Evolutionary conservation across 2,113 vertebrate species (phyloP).

Genomic region (Elanoides forficatus): DNA sequence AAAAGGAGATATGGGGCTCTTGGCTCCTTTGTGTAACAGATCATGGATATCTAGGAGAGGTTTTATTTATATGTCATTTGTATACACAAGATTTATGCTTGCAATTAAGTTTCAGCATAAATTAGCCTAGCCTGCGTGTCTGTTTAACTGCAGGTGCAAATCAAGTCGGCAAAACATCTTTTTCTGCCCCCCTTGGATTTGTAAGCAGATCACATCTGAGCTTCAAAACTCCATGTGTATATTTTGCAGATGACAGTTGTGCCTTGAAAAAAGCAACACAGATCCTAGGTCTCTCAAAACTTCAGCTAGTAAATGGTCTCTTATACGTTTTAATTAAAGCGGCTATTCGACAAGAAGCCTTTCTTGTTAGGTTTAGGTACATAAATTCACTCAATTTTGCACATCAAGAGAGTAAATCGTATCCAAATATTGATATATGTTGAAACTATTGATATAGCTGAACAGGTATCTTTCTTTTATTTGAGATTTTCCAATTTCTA

Average conservation of each 20-base stretch:
- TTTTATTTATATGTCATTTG: slow-evolving; percentile 16
- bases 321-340: neutral
- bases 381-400: neutral
- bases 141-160: slow-evolving; percentile 55
- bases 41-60: neutral
- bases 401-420: neutral
- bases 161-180: neutral
- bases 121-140: neutral
- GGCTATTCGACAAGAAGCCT: neutral
- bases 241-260: neutral
- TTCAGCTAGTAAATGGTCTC: neutral
- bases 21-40: neutral
- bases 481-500: neutral
- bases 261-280: neutral
- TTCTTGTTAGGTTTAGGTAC: neutral
- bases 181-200: neutral
- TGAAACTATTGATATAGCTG: neutral
- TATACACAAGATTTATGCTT: slow-evolving; percentile 21
- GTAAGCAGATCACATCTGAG: neutral
- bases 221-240: neutral
- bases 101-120: slow-evolving; percentile 48
- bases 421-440: neutral
- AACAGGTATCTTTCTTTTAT: neutral
- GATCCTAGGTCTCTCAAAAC: neutral
- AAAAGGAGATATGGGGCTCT: neutral